phyloP scores from a whole-genome alignment of 2,797 vertebrate species.

The Australoheros facetus region DNA sequence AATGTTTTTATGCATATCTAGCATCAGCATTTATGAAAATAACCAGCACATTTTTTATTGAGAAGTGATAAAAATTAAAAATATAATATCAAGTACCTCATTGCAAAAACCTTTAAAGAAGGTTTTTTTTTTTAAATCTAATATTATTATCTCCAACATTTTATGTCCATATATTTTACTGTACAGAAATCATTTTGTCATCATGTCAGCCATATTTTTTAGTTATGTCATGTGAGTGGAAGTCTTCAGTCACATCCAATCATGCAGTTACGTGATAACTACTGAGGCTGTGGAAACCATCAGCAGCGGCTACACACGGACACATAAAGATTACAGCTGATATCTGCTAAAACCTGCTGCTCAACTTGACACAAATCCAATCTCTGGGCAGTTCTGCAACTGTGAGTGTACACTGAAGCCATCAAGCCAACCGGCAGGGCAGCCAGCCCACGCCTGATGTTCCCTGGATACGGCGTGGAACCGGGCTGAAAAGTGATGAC shows the following conservation, averaged over 20 bases:
- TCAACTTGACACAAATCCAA: slow-evolving; percentile 63
- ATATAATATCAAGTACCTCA: not conserved
- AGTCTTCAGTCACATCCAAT: slow-evolving; percentile 29
- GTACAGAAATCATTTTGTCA: not conserved
- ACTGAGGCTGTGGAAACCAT: slow-evolving; percentile 51
- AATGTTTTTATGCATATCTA: not conserved
- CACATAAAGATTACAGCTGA: slow-evolving; percentile 57
- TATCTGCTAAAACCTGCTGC: slow-evolving; percentile 61
- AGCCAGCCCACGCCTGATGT: slow-evolving; percentile 42
- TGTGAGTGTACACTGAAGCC: slow-evolving; percentile 43
- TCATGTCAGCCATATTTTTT: slow-evolving; percentile 15
- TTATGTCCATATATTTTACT: not conserved
- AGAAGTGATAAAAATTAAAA: no score
- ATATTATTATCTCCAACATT: not conserved
- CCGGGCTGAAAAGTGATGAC: slow-evolving; percentile 56
- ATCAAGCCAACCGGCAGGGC: slow-evolving; percentile 30
- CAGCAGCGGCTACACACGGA: slow-evolving; percentile 24
- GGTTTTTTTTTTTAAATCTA: not conserved
- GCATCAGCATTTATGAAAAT: not conserved
- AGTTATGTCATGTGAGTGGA: slow-evolving; percentile 9
- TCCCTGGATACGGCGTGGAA: slow-evolving; percentile 46
- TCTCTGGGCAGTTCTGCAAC: slow-evolving; percentile 46
- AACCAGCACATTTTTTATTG: no score
- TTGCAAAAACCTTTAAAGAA: not conserved
- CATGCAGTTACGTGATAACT: slow-evolving; percentile 36